These are phyloP conservation scores for Camarhynchus parvulus DNA, from an alignment of 2,113 vertebrate species.

Conservation along the genomic window DNA sequence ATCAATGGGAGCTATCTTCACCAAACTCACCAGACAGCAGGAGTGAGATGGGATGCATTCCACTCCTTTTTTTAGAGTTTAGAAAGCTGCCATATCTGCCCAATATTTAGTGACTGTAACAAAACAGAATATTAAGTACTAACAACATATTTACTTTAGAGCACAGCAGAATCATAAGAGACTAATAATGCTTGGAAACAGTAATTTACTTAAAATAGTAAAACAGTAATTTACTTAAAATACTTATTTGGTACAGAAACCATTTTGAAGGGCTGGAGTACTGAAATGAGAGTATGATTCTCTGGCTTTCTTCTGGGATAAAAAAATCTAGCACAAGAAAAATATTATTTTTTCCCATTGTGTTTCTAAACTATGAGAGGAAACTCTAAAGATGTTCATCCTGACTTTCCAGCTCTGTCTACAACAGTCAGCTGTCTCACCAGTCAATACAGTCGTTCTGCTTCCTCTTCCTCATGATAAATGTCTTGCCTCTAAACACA, in stretches of 20 bases:
- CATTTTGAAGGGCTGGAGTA: neutral
- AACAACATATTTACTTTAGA: neutral
- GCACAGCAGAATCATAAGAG: neutral
- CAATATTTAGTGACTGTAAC: neutral
- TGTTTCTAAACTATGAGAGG: neutral
- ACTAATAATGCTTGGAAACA: neutral
- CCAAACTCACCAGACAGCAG: neutral
- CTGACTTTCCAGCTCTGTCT: neutral
- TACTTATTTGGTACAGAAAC: neutral
- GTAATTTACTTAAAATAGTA: neutral
- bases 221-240: neutral
- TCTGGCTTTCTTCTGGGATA: neutral
- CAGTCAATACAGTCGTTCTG: neutral
- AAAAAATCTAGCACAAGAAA: neutral
- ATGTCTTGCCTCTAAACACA: neutral
- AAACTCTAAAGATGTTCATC: neutral
- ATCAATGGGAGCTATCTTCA: neutral
- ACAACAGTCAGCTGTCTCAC: neutral
- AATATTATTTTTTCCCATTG: neutral
- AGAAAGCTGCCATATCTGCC: neutral
- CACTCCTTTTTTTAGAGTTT: neutral
- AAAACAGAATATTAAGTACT: neutral
- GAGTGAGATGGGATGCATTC: neutral
- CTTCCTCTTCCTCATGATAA: neutral
- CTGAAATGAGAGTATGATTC: neutral